Evolutionary conservation across 2,888 invertebrate species (phyloP).

Genomic region (Papilio demoleus): DNA sequence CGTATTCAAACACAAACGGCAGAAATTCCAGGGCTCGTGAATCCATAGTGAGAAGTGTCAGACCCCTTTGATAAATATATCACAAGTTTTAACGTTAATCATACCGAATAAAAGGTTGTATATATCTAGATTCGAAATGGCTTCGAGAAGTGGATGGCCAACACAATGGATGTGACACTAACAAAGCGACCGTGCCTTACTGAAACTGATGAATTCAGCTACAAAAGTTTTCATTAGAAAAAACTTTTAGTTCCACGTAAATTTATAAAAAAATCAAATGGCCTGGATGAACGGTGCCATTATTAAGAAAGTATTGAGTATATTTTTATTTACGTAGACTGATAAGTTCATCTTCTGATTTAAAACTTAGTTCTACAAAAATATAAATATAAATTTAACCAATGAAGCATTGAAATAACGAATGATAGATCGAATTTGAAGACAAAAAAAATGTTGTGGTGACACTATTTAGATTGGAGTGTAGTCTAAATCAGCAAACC

Average conservation of each 20-base stretch:
- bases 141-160: slow-evolving; percentile 21
- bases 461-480: too few species aligned
- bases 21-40: neutral
- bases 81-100: slow-evolving; percentile 33
- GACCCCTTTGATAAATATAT: slow-evolving; percentile 25
- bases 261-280: neutral
- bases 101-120: slow-evolving; percentile 25
- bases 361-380: too few species aligned
- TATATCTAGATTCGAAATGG: slow-evolving; percentile 18
- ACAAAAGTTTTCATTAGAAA: neutral
- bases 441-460: too few species aligned
- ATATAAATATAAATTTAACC: too few species aligned
- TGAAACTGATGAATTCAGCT: slow-evolving; percentile 23
- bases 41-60: slow-evolving; percentile 7
- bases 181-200: slow-evolving; percentile 27
- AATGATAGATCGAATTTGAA: too few species aligned
- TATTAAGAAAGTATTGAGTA: too few species aligned
- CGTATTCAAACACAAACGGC: neutral
- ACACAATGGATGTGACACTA: slow-evolving; percentile 31
- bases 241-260: neutral
- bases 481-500: too few species aligned
- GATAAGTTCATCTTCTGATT: too few species aligned
- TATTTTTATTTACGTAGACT: too few species aligned
- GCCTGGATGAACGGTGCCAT: too few species aligned
- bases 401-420: too few species aligned